Base-by-base conservation (phyloP, 2,888 invertebrate genomes). In the Podotricha telesiphe region DNA sequence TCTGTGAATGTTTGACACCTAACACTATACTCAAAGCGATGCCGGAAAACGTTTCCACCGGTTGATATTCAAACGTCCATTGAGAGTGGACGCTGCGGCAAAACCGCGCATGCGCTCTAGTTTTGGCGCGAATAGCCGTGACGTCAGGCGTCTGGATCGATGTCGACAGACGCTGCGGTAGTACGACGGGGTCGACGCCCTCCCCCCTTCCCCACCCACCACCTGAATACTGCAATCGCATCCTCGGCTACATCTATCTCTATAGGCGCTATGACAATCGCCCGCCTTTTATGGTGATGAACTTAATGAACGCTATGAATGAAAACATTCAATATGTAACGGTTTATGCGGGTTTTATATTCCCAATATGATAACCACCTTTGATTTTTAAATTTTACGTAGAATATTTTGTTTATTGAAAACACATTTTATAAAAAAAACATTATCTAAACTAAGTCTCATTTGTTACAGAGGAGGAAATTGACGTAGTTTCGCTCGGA, bases 401-500 rank as follows among this genome's bases (percentile, higher is more conserved):
- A 8, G 15, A 22, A 15, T 51, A 8, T 28, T 37, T 37, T 37
- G 1, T 37, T 37, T 37, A 37, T 67, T 53, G 28, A 59, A 47
- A 47, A 17, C 13, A 55, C n/a, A 13, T 0, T 10, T 58, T 40
- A 1, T 17, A 17, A 11, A 10, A 20, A 51, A 11, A 11, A 19
- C 28, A 13, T 53, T 53, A 68, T 55, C 61, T 71, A 67, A 76
- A 73, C 67, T 42, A 63, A 22, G 77, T 89, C 78, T 91, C 86
- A 77, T 73, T 91, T 94, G 92, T 95, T 95, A 73, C 94, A 96
- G 96, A 96, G 85, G 97, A 97, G 89, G 96, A 96, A 94, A 97
- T 97, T 81, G 97, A 97, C 84, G 97, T 97, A 65, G 97, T 96
- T 65, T 95, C 96, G 0, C 89, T 96, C 74, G 95, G 95, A 83